phyloP scores from a whole-genome alignment of 2,888 invertebrate species.

The Anoplius nigerrimus region DNA sequence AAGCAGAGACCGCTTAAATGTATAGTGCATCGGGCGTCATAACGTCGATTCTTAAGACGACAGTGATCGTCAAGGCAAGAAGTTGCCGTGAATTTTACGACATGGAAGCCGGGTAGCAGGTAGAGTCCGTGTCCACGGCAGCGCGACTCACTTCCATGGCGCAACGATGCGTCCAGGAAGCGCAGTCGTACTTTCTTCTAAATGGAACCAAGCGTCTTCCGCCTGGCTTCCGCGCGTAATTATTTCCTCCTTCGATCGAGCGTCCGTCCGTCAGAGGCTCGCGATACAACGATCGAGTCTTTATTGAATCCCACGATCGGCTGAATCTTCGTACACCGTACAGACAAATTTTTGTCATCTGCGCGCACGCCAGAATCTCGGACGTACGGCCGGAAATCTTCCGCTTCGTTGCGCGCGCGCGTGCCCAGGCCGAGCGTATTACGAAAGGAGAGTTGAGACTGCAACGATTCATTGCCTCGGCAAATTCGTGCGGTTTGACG shows the following conservation, averaged over 20 bases:
- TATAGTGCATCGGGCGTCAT: too few relatives aligned
- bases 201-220: constrained; percentile 10
- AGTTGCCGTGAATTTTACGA: neutral
- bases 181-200: constrained; percentile 16
- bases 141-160: neutral
- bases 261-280: neutral
- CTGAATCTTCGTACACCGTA: neutral
- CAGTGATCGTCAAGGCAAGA: neutral
- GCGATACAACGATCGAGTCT: neutral
- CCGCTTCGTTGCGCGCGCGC: too few relatives aligned
- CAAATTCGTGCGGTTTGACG: neutral
- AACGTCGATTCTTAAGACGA: too few relatives aligned
- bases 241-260: neutral
- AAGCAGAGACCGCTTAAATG: too few relatives aligned
- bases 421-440: too few relatives aligned
- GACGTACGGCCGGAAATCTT: too few relatives aligned
- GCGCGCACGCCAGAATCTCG: too few relatives aligned
- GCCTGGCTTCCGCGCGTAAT: constrained; percentile 13
- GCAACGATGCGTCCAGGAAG: constrained; percentile 17
- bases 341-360: too few relatives aligned
- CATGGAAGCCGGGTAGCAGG: neutral
- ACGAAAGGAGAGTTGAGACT: too few relatives aligned
- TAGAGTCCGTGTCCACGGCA: neutral
- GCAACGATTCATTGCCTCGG: neutral
- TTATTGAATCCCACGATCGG: too few relatives aligned